Evolutionary conservation across 2,888 invertebrate genomes (phyloP).

Genomic region (Papilio elwesi): DNA sequence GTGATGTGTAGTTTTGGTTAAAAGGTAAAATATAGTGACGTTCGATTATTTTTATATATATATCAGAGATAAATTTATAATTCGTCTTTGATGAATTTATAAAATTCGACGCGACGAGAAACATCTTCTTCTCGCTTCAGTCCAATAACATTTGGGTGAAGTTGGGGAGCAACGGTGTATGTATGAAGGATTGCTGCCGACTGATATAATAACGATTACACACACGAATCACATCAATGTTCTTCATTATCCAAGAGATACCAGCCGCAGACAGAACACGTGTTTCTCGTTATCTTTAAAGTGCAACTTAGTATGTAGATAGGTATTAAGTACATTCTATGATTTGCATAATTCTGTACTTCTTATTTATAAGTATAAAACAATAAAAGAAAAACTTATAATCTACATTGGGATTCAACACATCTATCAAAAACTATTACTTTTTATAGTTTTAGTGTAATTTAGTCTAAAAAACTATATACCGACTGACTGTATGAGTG

Average conservation of each 20-base stretch:
- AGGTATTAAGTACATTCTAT: conserved; percentile 8
- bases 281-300: conserved; percentile 30
- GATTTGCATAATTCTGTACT: conserved; percentile 9
- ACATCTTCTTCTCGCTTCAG: no score
- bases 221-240: not conserved
- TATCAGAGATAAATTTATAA: no score
- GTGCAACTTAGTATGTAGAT: conserved; percentile 17
- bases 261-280: conserved; percentile 22
- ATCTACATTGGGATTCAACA: no score
- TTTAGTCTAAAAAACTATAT: no score
- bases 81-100: no score
- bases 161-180: no score
- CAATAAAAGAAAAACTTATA: not conserved
- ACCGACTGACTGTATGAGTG: no score
- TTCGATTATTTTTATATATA: no score
- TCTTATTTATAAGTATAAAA: conserved; percentile 16
- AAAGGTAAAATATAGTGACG: no score
- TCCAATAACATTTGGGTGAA: no score
- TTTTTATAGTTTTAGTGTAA: not conserved
- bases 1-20: no score
- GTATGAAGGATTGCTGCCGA: not conserved
- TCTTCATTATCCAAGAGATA: not conserved
- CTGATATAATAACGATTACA: not conserved
- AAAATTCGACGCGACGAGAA: no score
- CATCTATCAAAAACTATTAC: not conserved